A percentile compares a stretch with the other conserved stretches of the same genome.
Conservation (phyloP, 1,140 invertebrate genomes). For the Drosophila obscura region DNA sequence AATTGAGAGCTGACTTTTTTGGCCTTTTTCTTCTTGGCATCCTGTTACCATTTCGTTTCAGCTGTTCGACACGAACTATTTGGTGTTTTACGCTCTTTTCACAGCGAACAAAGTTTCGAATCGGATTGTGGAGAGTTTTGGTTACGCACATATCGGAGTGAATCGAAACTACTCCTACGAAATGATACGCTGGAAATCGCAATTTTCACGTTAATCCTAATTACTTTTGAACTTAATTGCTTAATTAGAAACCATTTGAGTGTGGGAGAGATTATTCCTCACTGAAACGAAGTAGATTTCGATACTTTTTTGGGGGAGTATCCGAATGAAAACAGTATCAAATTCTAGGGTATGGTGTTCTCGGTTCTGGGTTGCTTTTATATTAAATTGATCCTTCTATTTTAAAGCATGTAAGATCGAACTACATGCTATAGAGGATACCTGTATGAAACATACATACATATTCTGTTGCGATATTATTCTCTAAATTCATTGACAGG, state of each 20-base stretch:
- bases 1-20: constrained; percentile 49
- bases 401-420: no score
- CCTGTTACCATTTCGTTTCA: constrained; percentile 62
- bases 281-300: constrained; percentile 29
- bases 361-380: no score
- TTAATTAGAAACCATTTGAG: constrained; percentile 55
- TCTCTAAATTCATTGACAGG: no score
- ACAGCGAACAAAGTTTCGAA: constrained; percentile 23
- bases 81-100: constrained; percentile 63
- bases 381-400: no score
- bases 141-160: constrained; percentile 62
- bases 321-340: constrained; percentile 30
- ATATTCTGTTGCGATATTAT: no score
- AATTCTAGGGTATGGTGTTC: not conserved
- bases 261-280: constrained; percentile 27
- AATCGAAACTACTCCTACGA: constrained; percentile 31
- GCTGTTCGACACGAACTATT: constrained; percentile 66
- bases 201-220: constrained; percentile 74
- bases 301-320: constrained; percentile 26
- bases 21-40: constrained; percentile 33
- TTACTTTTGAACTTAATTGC: constrained; percentile 57
- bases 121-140: constrained; percentile 47
- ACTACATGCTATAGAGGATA: no score
- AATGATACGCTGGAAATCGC: constrained; percentile 64
- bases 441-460: no score